Percentiles rank a stretch among this genome's conserved stretches.
These are phyloP conservation scores for Metallyticus violacea DNA, from an alignment of 2,888 invertebrate species.

Conservation along the genomic window DNA sequence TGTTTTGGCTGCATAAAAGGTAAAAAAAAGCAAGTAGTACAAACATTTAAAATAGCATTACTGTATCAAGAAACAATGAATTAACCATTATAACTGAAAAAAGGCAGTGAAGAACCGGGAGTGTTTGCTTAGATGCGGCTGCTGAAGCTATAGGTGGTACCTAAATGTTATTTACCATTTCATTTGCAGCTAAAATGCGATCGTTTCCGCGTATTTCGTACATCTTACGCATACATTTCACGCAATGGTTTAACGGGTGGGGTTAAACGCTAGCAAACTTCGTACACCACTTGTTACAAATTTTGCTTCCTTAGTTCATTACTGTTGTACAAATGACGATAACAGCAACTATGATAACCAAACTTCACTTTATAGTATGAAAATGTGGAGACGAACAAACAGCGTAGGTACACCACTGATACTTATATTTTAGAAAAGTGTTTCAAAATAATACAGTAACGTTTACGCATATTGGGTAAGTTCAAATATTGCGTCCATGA, in stretches of 20 bases:
- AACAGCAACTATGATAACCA: neutral
- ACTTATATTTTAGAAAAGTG: neutral
- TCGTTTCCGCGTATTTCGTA: too few relatives aligned
- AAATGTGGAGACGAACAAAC: neutral
- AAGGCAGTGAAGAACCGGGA: too few relatives aligned
- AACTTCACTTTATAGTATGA: neutral
- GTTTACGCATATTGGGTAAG: neutral
- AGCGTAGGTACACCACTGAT: neutral
- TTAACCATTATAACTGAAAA: too few relatives aligned
- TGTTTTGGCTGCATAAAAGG: too few relatives aligned
- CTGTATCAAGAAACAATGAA: too few relatives aligned
- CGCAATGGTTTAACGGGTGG: neutral
- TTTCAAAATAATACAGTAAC: neutral
- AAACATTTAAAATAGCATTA: too few relatives aligned
- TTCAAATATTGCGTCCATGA: neutral
- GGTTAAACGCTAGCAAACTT: neutral
- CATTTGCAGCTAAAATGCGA: too few relatives aligned
- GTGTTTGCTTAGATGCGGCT: too few relatives aligned
- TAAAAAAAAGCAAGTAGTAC: too few relatives aligned
- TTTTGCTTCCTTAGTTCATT: neutral
- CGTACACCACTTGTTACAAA: neutral
- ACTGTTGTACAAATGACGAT: neutral
- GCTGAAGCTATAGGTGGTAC: too few relatives aligned
- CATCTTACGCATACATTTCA: neutral
- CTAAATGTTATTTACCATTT: too few relatives aligned